Evolutionary conservation across 2,113 vertebrate species (phyloP).

Genomic region (Ginglymostoma cirratum): DNA sequence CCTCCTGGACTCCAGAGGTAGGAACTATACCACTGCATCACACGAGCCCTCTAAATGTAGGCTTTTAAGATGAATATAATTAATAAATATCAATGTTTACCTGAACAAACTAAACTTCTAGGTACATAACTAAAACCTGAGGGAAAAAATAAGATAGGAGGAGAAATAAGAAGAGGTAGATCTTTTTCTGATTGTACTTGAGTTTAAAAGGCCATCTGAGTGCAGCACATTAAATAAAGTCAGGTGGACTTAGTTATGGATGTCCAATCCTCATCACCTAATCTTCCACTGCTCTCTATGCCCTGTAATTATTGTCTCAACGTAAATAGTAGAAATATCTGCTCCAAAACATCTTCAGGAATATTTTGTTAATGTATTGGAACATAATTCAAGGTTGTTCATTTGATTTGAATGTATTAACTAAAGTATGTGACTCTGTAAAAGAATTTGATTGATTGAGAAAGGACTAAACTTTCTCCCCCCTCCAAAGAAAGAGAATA

Average conservation of each 20-base stretch:
- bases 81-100: not conserved
- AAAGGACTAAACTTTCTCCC: not conserved
- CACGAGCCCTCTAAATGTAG: not conserved
- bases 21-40: too few species aligned
- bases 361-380: not conserved
- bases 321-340: not conserved
- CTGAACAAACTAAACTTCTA: not conserved
- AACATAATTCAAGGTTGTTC: not conserved
- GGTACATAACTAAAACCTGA: not conserved
- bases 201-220: not conserved
- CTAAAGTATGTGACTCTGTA: not conserved
- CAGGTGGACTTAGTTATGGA: not conserved
- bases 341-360: not conserved
- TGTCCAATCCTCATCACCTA: not conserved
- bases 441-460: not conserved
- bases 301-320: not conserved
- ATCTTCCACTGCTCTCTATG: not conserved
- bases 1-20: too few species aligned
- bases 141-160: not conserved
- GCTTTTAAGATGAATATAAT: not conserved
- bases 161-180: too few species aligned
- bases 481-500: not conserved
- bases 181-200: not conserved
- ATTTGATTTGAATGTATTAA: not conserved
- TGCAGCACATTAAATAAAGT: not conserved